Base-by-base conservation (phyloP, 2,888 invertebrate species). In the Heteromurus nitidus region DNA sequence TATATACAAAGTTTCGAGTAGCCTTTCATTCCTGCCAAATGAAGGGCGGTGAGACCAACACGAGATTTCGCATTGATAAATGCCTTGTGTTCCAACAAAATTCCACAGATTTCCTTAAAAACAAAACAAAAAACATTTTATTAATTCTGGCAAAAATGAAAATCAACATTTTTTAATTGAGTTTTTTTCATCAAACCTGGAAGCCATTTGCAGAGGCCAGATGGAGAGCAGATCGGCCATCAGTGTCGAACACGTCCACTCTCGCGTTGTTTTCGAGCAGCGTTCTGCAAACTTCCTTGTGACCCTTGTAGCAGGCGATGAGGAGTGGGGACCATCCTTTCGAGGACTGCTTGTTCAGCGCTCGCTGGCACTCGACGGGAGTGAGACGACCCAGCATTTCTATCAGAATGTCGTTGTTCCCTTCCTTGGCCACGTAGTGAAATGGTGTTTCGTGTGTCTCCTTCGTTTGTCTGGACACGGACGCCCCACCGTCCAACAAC, bases 251-350 rank as follows among this genome's bases (percentile, higher is more conserved):
- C 2, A 99, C 95, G 89, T 97, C 95, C 22, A 91, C 90, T 84
- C 92, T 93, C 84, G 91, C 95, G 91, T 91, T 90, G 90, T 98
- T 97, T 53, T 94, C 92, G 81, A 98, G 91, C 75, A 99, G 80
- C 7, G 85, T 86, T 70, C 92, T 95, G 50, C 98, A 97, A 87
- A 99, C 93, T 88, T 96, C 96, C 91, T 96, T 94, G 89, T 99
- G 99, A 3, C 99, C 99, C 89, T 95, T 93, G 88, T 98, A 95
- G 88, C 98, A 96, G 24, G 99, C 99, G 87, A 99, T 97, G 70
- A 99, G 91, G 85, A 99, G 91, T 13, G 99, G 99, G 0, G 99
- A 98, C 98, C 99, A 99, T 13, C 99, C 95, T 84, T 96, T 94
- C 82, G 95, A 94, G 79, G 96, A 95, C 89, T 99, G 99, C 88